These are phyloP conservation scores for roundworm (Caenorhabditis elegans) DNA, from an alignment of 1,140 invertebrate species.

Conservation along the genomic window WBcel235 BX284606.5:7807001-7807500, in stretches of 20 bases:
- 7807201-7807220: slow-evolving; percentile 9
- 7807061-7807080: no score
- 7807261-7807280: no score
- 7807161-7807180: slow-evolving; percentile 1
- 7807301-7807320: not conserved
- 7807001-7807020: no score
- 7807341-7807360: not conserved
- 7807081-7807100: no score
- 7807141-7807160: not conserved
- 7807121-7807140: no score
- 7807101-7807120: no score
- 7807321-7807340: not conserved
- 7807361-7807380: not conserved
- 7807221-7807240: not conserved
- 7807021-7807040: no score
- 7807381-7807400: slow-evolving; percentile 10
- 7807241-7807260: slow-evolving; percentile 14
- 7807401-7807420: not conserved
- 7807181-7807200: not conserved
- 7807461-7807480: not conserved
- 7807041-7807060: no score
- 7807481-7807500: not conserved
- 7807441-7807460: slow-evolving; percentile 9
- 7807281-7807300: no score
- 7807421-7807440: not conserved